Conservation (phyloP, 2,888 invertebrate species). For the Empis livida region DNA sequence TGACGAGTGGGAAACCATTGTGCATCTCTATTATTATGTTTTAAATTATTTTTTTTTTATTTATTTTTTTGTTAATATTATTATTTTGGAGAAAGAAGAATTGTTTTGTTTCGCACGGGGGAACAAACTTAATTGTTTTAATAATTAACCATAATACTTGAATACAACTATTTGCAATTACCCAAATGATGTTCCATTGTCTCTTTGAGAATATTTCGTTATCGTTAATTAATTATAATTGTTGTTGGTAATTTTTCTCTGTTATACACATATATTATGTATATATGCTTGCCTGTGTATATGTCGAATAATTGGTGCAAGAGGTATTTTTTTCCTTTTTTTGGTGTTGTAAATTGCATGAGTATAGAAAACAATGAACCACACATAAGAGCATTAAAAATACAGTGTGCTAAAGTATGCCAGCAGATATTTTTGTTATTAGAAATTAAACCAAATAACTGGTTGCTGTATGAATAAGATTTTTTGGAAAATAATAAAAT, state of each 20-base stretch:
- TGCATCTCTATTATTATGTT: not conserved
- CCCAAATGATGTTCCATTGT: constrained; percentile 21
- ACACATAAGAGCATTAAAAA: no score
- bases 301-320: not conserved
- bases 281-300: not conserved
- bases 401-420: no score
- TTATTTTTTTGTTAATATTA: not conserved
- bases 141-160: constrained; percentile 21
- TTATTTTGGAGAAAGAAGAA: not conserved
- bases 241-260: not conserved
- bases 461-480: no score
- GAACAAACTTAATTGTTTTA: constrained; percentile 19
- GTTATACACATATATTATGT: not conserved
- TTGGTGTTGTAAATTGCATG: no score
- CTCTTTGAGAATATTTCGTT: constrained; percentile 21
- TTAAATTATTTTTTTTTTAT: not conserved
- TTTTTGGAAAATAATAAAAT: no score
- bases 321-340: no score
- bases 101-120: constrained; percentile 10
- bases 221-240: constrained; percentile 21
- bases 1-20: not conserved
- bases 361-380: no score
- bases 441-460: no score
- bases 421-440: no score
- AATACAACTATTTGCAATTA: constrained; percentile 22